phyloP scores from a whole-genome alignment of 2,888 invertebrate species.

The Luperina nickerlii region DNA sequence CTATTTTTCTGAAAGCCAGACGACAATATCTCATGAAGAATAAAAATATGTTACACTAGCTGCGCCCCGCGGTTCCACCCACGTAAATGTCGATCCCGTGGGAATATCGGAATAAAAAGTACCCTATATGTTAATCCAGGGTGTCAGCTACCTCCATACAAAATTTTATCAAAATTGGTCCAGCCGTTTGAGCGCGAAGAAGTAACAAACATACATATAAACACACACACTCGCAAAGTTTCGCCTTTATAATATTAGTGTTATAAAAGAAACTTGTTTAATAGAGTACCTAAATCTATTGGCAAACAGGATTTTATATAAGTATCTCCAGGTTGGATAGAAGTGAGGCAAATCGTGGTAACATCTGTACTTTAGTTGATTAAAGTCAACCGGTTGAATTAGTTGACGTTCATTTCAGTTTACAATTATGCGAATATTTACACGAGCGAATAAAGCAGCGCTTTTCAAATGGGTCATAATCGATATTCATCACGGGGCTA shows the following conservation, averaged over 20 bases:
- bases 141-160: too few relatives aligned
- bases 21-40: constrained; percentile 32
- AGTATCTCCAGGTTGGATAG: constrained; percentile 22
- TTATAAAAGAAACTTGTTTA: constrained; percentile 48
- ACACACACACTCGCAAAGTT: too few relatives aligned
- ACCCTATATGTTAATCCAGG: too few relatives aligned
- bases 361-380: constrained; percentile 31
- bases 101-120: too few relatives aligned
- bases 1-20: constrained; percentile 40
- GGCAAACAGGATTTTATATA: constrained; percentile 21
- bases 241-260: too few relatives aligned
- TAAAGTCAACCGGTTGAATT: constrained; percentile 33
- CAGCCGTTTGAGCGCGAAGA: too few relatives aligned
- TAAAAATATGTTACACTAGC: constrained; percentile 36
- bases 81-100: too few relatives aligned
- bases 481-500: constrained; percentile 77
- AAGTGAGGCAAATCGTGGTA: constrained; percentile 16
- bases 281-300: constrained; percentile 52
- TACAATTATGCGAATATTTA: constrained; percentile 53
- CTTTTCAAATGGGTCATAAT: constrained; percentile 74
- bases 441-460: constrained; percentile 61
- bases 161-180: too few relatives aligned
- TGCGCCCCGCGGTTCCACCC: too few relatives aligned
- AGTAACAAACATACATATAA: too few relatives aligned
- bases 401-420: constrained; percentile 43